Base-by-base conservation (phyloP, 2,797 vertebrate species). In the Sibirionetta formosa region DNA sequence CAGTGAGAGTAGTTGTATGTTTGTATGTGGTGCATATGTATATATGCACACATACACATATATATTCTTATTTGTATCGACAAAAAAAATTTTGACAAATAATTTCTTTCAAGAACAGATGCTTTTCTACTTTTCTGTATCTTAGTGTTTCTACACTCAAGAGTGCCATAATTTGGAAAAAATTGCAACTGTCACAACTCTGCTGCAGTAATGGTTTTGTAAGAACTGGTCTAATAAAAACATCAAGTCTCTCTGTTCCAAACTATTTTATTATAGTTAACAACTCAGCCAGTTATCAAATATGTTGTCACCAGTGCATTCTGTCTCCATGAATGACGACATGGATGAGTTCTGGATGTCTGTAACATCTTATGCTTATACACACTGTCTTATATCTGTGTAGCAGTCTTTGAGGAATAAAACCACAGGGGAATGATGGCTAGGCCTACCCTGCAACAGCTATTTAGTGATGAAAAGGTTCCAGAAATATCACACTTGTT, bases 261-360 rank as follows among this genome's bases (percentile, higher is more conserved):
- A 83, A 40, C 58, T 63, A 78, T 82, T 93, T 94, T 88, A 36
- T 79, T 92, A 56, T 48, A 56, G 53, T 76, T 93, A 88, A 64
- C 89, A 96, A 63, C 80, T 96, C 92, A 94, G 77, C 46, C 77
- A 73, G 68, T 69, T 92, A 91, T 84, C 83, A 91, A 83, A 29
- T 10, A 13, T 65, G 53, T 78, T 94, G 82, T 82, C 89, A 96
- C 60, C 78, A 64, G 3, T 15, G n/a, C 26, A 9, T 24, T 46
- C 36, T 76, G 31, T 58, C 26, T 60, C 26, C 66, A 23, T 86
- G 79, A 91, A 54, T 57, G 40, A 96, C 82, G 57, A n/a, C 69
- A 53, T 0, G 5, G 81, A 46, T 15, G 70, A 64, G 31, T 40
- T 78, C 3, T 64, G 79, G 35, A 48, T 72, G 95, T 90, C 84